A percentile compares a stretch with the other conserved stretches of the same genome.
These are phyloP conservation scores for Sphenodon punctatus DNA, from an alignment of 2,797 vertebrate species.

Conservation along the genomic window DNA sequence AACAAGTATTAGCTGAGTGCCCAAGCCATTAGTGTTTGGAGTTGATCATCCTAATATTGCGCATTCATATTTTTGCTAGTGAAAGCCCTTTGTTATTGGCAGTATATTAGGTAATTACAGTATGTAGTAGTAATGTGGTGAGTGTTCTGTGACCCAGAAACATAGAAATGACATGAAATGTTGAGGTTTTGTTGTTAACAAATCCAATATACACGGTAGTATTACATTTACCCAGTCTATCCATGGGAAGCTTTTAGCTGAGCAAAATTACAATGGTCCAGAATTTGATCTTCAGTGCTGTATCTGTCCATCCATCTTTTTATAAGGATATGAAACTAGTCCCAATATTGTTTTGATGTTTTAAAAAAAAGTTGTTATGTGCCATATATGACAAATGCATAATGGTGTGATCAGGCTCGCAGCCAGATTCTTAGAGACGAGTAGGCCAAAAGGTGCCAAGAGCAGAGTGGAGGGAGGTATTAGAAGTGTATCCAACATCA, in stretches of 20 bases:
- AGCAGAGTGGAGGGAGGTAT: too few relatives aligned
- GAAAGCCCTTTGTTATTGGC: conserved; percentile 33
- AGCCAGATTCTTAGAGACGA: too few relatives aligned
- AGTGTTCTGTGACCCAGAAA: not conserved
- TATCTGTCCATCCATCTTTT: too few relatives aligned
- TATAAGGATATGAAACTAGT: too few relatives aligned
- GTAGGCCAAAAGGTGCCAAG: too few relatives aligned
- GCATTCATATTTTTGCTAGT: not conserved
- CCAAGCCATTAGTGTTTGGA: conserved; percentile 28
- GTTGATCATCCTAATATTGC: conserved; percentile 3
- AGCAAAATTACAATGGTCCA: too few relatives aligned
- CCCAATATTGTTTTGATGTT: too few relatives aligned
- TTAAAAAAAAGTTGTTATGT: too few relatives aligned
- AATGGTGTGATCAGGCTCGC: too few relatives aligned
- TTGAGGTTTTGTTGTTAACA: not conserved
- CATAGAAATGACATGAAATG: not conserved
- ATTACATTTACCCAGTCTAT: not conserved
- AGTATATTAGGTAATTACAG: not conserved
- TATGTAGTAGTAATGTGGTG: not conserved
- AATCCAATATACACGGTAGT: not conserved
- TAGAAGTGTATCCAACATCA: too few relatives aligned
- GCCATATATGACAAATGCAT: too few relatives aligned
- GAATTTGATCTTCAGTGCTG: too few relatives aligned
- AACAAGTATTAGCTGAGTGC: conserved; percentile 28
- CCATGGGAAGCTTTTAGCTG: not conserved